Evolutionary conservation across 2,888 invertebrate species (phyloP).

Genomic region (Caenorhabditis imperialis): DNA sequence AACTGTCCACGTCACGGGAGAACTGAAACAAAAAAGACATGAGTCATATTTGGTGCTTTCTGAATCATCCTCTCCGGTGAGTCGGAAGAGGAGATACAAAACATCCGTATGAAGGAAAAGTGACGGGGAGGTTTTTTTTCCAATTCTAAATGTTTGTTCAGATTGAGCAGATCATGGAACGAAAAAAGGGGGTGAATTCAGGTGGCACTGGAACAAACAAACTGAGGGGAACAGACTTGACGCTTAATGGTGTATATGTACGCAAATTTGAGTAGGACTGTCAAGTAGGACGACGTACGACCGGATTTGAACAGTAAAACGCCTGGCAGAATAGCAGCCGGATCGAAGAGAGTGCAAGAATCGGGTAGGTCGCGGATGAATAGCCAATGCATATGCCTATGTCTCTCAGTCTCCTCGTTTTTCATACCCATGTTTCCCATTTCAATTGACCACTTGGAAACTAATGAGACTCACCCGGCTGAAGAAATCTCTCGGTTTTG

Average conservation of each 20-base stretch:
- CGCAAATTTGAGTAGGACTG: slow-evolving; percentile 49
- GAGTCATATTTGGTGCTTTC: slow-evolving; percentile 5
- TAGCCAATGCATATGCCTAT: slow-evolving; percentile 33
- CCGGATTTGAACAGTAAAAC: slow-evolving; percentile 48
- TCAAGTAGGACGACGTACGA: slow-evolving; percentile 47
- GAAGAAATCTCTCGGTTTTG: slow-evolving; percentile 72
- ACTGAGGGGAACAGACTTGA: slow-evolving; percentile 33
- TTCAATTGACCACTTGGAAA: background rate
- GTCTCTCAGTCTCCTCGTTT: slow-evolving; percentile 14
- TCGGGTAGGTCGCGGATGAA: slow-evolving; percentile 52
- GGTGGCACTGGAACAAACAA: slow-evolving; percentile 41
- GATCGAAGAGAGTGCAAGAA: slow-evolving; percentile 22
- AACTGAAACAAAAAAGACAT: slow-evolving; percentile 70
- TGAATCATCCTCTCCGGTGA: slow-evolving; percentile 21
- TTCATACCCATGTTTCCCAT: slow-evolving; percentile 36
- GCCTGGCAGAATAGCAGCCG: too few species aligned
- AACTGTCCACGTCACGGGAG: slow-evolving; percentile 72
- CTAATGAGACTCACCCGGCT: slow-evolving; percentile 63
- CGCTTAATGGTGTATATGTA: slow-evolving; percentile 47
- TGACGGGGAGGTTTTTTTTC: slow-evolving; percentile 8
- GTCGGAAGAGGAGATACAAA: background rate
- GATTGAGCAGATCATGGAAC: slow-evolving; percentile 17
- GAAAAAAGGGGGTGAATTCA: slow-evolving; percentile 10
- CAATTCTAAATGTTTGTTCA: slow-evolving; percentile 26
- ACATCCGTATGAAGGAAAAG: background rate